Evolutionary conservation across 2,797 vertebrate genomes (phyloP).

Genomic region (Ictinia mississippiensis): DNA sequence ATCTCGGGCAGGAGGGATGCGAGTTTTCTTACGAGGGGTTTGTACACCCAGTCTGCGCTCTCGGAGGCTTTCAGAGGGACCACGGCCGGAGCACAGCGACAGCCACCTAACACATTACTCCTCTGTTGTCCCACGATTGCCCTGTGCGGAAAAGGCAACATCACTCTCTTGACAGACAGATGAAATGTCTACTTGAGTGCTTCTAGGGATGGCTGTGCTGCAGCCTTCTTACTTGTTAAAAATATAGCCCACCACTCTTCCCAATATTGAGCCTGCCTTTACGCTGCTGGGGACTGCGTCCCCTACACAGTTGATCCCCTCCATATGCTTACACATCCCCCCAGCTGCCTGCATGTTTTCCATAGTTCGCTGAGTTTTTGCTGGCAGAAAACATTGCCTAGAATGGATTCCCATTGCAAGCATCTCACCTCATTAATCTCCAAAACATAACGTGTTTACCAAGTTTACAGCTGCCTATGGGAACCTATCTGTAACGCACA

Average conservation of each 20-base stretch:
- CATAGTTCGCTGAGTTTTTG: background rate
- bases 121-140: background rate
- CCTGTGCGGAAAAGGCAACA: background rate
- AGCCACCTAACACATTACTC: rapidly evolving
- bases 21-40: background rate
- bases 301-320: background rate
- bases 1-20: background rate
- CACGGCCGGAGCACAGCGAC: background rate
- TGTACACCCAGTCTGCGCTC: background rate
- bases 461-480: background rate
- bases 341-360: background rate
- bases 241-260: background rate
- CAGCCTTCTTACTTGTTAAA: background rate
- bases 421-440: background rate
- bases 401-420: background rate
- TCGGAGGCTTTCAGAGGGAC: background rate
- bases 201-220: background rate
- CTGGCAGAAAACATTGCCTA: background rate
- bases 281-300: background rate
- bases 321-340: background rate
- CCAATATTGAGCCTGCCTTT: background rate
- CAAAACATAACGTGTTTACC: background rate
- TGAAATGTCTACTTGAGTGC: background rate
- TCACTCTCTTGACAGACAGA: background rate
- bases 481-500: background rate